phyloP scores from a whole-genome alignment of 2,797 vertebrate species.

The Neomorphus geoffroyi region DNA sequence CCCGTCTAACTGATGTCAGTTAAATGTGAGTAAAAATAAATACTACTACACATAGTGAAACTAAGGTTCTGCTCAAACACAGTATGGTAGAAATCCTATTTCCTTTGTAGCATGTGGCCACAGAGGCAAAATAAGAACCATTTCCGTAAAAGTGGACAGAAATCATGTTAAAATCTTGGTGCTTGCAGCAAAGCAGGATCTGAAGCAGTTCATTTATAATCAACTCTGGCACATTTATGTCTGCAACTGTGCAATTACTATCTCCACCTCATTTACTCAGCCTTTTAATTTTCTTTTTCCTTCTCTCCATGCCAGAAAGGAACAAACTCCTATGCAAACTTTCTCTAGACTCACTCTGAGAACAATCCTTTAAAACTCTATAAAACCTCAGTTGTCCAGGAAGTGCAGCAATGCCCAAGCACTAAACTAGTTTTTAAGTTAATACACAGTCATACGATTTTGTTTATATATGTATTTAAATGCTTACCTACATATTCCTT shows the following conservation, averaged over 20 bases:
- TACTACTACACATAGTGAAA: neutral
- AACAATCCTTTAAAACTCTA: neutral
- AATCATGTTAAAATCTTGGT: neutral
- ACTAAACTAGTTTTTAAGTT: neutral
- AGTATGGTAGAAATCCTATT: neutral
- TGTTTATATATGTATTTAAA: neutral
- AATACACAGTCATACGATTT: neutral
- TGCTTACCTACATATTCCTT: neutral
- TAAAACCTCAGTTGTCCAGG: neutral
- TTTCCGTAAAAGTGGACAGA: neutral
- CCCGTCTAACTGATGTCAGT: neutral
- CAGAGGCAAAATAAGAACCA: neutral
- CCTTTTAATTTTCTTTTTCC: constrained; percentile 30
- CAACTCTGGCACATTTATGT: neutral
- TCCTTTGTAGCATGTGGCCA: neutral
- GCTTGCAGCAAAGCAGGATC: neutral
- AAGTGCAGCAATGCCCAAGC: neutral
- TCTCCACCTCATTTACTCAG: constrained; percentile 4
- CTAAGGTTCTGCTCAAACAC: neutral
- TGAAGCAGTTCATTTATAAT: neutral
- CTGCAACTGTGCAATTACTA: neutral
- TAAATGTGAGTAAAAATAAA: neutral
- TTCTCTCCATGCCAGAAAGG: neutral
- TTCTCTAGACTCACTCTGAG: neutral
- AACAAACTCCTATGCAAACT: constrained; percentile 31